Evolutionary conservation across 2,888 invertebrate species (phyloP).

Genomic region (Volucella bombylans): DNA sequence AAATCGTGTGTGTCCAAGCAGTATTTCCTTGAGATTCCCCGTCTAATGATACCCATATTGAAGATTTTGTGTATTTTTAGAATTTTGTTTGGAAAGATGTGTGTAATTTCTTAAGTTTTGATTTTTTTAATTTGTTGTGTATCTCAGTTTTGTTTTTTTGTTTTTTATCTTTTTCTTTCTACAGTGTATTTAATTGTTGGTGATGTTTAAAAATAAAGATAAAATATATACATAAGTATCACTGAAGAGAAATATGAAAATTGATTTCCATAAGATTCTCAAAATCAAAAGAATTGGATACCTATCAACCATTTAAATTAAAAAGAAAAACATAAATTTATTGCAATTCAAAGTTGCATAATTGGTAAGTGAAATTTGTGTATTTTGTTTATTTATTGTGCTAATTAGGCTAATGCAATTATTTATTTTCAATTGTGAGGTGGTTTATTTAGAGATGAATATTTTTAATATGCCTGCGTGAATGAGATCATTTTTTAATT

Average conservation of each 20-base stretch:
- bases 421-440: slow-evolving; percentile 16
- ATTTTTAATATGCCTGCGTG: slow-evolving; percentile 17
- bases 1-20: slow-evolving; percentile 35
- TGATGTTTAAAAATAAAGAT: slow-evolving; percentile 57
- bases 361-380: slow-evolving; percentile 54
- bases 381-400: slow-evolving; percentile 30
- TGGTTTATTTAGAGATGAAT: slow-evolving; percentile 21
- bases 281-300: slow-evolving; percentile 61
- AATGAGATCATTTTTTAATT: slow-evolving; percentile 43
- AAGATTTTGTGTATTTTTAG: slow-evolving; percentile 66
- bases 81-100: slow-evolving; percentile 57
- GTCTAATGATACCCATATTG: slow-evolving; percentile 33
- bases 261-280: slow-evolving; percentile 33
- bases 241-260: slow-evolving; percentile 54
- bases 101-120: slow-evolving; percentile 23
- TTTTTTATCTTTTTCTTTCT: slow-evolving; percentile 43
- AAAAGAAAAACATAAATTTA: slow-evolving; percentile 9
- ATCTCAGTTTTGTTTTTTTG: background rate
- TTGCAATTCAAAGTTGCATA: slow-evolving; percentile 63
- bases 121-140: slow-evolving; percentile 15
- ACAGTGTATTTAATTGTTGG: slow-evolving; percentile 67
- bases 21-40: slow-evolving; percentile 27
- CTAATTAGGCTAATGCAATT: slow-evolving; percentile 47
- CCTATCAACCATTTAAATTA: slow-evolving; percentile 8
- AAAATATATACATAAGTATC: slow-evolving; percentile 27